Percentiles rank a stretch among this genome's conserved stretches.
Conservation (phyloP, 2,888 invertebrate species). For the Incurvaria masculella region DNA sequence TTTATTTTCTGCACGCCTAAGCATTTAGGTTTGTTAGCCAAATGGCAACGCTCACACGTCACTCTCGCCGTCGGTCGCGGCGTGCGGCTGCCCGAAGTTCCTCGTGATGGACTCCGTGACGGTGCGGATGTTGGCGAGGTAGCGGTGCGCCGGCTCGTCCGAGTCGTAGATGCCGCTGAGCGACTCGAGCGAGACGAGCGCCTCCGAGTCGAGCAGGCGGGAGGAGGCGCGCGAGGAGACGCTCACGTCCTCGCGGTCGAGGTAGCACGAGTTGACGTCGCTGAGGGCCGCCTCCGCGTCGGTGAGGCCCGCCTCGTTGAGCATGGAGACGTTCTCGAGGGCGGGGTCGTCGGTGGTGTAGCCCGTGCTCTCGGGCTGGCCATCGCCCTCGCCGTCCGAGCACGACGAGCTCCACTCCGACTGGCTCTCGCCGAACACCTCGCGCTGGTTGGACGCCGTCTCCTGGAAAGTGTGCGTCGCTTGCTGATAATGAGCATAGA, state of each 20-base stretch:
- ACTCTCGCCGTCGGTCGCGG: conserved; percentile 64
- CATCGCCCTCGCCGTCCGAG: conserved; percentile 51
- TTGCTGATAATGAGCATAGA: no score
- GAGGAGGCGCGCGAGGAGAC: conserved; percentile 83
- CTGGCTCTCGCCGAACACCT: conserved; percentile 64
- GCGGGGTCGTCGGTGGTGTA: conserved; percentile 88
- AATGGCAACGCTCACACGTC: conserved; percentile 55
- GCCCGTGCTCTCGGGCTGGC: conserved; percentile 62
- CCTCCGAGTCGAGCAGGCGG: conserved; percentile 74
- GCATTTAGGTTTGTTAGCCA: no score
- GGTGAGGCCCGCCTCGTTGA: conserved; percentile 82
- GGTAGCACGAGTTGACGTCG: conserved; percentile 81
- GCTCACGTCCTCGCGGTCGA: conserved; percentile 69
- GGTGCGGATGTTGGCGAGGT: conserved; percentile 70
- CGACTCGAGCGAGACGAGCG: conserved; percentile 73
- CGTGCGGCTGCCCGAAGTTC: conserved; percentile 70
- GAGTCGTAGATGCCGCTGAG: conserved; percentile 81
- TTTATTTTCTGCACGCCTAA: no score
- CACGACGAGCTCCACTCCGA: conserved; percentile 75
- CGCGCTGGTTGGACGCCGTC: conserved; percentile 28
- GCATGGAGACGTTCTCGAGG: conserved; percentile 78
- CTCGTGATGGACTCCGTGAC: conserved; percentile 74
- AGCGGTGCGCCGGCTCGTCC: conserved; percentile 62
- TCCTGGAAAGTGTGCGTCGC: no score
- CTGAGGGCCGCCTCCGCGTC: conserved; percentile 86